Percentiles rank a stretch among this genome's conserved stretches.
These are phyloP conservation scores for Sebastes miniatus DNA, from an alignment of 2,797 vertebrate genomes.

Conservation along the genomic window DNA sequence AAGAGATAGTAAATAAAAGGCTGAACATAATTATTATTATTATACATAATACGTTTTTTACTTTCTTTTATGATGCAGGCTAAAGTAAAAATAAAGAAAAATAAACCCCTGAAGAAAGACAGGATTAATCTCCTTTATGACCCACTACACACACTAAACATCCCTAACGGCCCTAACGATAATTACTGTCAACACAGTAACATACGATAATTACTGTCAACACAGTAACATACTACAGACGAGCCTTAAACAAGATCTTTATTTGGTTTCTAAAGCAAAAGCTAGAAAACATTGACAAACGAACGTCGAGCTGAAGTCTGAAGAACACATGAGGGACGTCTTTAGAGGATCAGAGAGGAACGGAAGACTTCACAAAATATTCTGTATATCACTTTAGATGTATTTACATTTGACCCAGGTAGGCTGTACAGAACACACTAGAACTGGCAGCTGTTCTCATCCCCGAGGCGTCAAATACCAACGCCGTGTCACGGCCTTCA, in stretches of 20 bases:
- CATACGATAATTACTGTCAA: no score
- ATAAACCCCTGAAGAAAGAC: no score
- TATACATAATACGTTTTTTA: not conserved
- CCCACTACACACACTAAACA: no score
- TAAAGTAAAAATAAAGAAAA: not conserved
- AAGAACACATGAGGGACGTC: slow-evolving; percentile 25
- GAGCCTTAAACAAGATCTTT: slow-evolving; percentile 43
- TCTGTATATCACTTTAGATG: slow-evolving; percentile 45
- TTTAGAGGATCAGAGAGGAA: slow-evolving; percentile 9
- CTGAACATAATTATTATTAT: not conserved
- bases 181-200: no score
- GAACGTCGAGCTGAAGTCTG: slow-evolving; percentile 3
- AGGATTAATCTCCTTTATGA: not conserved
- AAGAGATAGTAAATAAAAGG: not conserved
- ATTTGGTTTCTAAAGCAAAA: slow-evolving; percentile 59
- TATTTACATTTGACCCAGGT: slow-evolving; percentile 34
- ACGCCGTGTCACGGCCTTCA: no score
- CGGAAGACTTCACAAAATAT: slow-evolving; percentile 57
- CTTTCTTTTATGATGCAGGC: not conserved
- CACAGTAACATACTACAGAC: not conserved
- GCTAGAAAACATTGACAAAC: slow-evolving; percentile 35
- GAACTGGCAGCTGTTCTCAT: not conserved
- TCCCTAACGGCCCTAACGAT: no score
- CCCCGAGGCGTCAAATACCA: no score
- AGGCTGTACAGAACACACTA: slow-evolving; percentile 13